These are phyloP conservation scores for Odontocerum albicorne DNA, from an alignment of 2,888 invertebrate genomes.

Conservation along the genomic window DNA sequence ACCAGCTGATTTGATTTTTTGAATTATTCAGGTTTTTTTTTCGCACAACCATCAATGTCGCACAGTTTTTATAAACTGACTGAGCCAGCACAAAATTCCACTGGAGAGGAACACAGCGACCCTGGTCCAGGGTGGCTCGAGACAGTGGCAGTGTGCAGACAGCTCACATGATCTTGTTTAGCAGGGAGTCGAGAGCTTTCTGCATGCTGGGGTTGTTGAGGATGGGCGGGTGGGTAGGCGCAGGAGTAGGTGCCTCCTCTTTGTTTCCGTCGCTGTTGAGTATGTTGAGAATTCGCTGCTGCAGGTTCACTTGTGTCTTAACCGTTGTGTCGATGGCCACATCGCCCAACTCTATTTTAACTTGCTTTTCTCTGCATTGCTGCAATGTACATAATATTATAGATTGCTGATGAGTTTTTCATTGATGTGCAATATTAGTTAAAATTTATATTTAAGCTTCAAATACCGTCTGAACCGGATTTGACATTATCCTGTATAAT, in stretches of 20 bases:
- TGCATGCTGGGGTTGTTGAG: conserved; percentile 77
- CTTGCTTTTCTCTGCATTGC: conserved; percentile 73
- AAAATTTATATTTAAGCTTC: no score
- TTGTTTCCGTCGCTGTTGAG: conserved; percentile 60
- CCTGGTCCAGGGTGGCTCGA: neutral
- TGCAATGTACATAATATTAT: conserved; percentile 64
- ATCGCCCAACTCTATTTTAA: conserved; percentile 74
- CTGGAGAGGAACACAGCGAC: no score
- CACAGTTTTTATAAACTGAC: no score
- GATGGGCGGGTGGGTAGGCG: conserved; percentile 53
- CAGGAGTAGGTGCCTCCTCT: conserved; percentile 38
- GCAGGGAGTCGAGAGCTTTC: conserved; percentile 73
- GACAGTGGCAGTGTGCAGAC: neutral
- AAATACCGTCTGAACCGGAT: no score
- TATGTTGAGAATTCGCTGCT: conserved; percentile 77
- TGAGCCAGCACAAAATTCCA: no score
- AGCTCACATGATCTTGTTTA: conserved; percentile 49
- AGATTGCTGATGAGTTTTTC: no score
- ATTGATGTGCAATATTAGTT: no score
- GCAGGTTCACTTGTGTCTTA: conserved; percentile 69
- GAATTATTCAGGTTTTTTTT: no score
- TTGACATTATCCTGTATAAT: no score
- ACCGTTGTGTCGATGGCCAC: conserved; percentile 52
- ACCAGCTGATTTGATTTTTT: no score
- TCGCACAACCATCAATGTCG: no score